Evolutionary conservation across 2,888 invertebrate genomes (phyloP).

Genomic region (Digitonthophagus gazella): DNA sequence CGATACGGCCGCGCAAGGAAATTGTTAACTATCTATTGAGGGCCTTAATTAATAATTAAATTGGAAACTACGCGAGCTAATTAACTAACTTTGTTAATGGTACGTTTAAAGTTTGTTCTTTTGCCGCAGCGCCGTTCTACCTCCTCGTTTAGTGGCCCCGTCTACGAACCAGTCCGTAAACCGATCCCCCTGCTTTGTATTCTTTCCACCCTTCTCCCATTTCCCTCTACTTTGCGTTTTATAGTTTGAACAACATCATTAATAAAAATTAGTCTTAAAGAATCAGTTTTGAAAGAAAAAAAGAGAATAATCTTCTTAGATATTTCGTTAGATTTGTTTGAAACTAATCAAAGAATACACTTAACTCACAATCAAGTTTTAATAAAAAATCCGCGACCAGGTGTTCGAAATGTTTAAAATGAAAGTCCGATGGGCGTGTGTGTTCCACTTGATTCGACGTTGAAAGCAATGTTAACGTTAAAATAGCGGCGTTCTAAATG

Average conservation of each 20-base stretch:
- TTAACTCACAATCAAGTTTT: no score
- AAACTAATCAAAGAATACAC: no score
- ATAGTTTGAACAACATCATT: neutral
- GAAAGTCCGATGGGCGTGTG: neutral
- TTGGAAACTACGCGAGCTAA: constrained; percentile 43
- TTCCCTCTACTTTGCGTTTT: neutral
- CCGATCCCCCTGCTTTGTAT: neutral
- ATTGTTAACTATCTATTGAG: constrained; percentile 48
- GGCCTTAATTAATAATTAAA: constrained; percentile 50
- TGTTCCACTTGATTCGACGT: neutral
- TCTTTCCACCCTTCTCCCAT: neutral
- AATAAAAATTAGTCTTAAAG: neutral
- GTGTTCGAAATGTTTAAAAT: neutral
- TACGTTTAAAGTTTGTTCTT: constrained; percentile 25
- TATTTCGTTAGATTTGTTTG: no score
- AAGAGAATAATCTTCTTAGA: no score
- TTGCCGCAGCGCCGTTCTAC: constrained; percentile 13
- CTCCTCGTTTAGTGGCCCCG: neutral
- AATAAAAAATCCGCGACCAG: no score
- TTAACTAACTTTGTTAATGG: constrained; percentile 27
- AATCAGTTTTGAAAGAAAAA: no score
- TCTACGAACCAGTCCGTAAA: neutral
- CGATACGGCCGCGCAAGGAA: constrained; percentile 41
- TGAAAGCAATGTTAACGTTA: neutral
- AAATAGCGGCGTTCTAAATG: neutral